phyloP scores from a whole-genome alignment of 2,113 vertebrate species.

The Microtus oregoni region DNA sequence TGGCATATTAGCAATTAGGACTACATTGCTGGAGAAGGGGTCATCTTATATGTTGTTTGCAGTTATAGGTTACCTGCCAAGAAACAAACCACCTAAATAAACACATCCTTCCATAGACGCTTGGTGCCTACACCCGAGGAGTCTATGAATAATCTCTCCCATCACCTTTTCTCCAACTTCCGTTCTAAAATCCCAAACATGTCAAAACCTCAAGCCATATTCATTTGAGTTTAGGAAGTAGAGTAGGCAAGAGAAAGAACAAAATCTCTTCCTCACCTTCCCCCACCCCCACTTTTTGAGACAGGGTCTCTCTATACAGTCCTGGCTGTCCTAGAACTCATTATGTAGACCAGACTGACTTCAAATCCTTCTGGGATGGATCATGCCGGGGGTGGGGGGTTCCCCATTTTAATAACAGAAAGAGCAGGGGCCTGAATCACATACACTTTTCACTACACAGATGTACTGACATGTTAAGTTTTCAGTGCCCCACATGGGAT shows the following conservation, averaged over 20 bases:
- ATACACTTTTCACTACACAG: not conserved
- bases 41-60: not conserved
- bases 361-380: not conserved
- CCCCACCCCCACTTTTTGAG: not conserved
- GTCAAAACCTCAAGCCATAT: not conserved
- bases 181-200: not conserved
- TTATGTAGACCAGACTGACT: not conserved
- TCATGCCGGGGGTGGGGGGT: too few species aligned
- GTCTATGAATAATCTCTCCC: not conserved
- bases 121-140: not conserved
- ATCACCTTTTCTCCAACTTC: not conserved
- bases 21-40: not conserved
- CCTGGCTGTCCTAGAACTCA: not conserved
- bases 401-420: slow-evolving; percentile 10
- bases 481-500: slow-evolving; percentile 65
- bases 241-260: not conserved
- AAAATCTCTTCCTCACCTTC: not conserved
- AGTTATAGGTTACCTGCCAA: not conserved
- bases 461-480: slow-evolving; percentile 38
- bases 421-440: slow-evolving; percentile 1
- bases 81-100: slow-evolving; percentile 22
- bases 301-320: not conserved
- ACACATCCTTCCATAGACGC: not conserved
- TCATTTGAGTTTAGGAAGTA: not conserved
- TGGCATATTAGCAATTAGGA: not conserved